Evolutionary conservation across 2,797 vertebrate genomes (phyloP).

Genomic region (Hafferia zeledoni): DNA sequence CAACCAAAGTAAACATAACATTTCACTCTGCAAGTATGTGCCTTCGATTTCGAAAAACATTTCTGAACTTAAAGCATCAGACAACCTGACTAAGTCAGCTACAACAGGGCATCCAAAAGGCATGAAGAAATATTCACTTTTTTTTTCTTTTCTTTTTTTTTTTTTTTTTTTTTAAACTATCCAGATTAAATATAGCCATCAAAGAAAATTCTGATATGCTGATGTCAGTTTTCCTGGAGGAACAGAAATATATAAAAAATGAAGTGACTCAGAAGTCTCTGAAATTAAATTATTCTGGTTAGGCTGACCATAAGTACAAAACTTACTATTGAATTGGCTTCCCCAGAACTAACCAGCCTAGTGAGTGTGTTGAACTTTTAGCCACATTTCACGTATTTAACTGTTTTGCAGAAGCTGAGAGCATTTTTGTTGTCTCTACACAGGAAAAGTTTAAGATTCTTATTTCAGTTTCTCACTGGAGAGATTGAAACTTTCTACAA

Average conservation of each 20-base stretch:
- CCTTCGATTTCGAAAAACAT: not conserved
- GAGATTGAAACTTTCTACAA: not conserved
- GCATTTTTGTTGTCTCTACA: not conserved
- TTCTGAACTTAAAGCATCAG: not conserved
- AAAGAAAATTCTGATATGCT: not conserved
- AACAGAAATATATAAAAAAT: not conserved
- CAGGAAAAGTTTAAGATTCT: not conserved
- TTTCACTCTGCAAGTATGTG: not conserved
- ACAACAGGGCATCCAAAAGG: not conserved
- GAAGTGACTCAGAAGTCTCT: not conserved
- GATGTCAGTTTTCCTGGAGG: not conserved
- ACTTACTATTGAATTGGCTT: not conserved
- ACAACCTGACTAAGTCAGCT: not conserved
- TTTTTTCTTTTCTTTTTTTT: not conserved
- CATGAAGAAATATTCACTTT: not conserved
- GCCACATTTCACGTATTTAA: not conserved
- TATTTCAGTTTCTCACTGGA: not conserved
- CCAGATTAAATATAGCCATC: not conserved
- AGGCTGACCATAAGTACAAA: not conserved
- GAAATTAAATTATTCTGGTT: not conserved
- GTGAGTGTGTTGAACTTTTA: not conserved
- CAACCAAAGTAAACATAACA: not conserved
- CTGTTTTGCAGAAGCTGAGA: not conserved
- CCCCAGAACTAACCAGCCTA: not conserved
- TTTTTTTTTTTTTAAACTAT: not conserved